A percentile compares a stretch with the other conserved stretches of the same genome.
These are phyloP conservation scores for Hemithea aestivaria DNA, from an alignment of 2,888 invertebrate genomes.

Conservation along the genomic window DNA sequence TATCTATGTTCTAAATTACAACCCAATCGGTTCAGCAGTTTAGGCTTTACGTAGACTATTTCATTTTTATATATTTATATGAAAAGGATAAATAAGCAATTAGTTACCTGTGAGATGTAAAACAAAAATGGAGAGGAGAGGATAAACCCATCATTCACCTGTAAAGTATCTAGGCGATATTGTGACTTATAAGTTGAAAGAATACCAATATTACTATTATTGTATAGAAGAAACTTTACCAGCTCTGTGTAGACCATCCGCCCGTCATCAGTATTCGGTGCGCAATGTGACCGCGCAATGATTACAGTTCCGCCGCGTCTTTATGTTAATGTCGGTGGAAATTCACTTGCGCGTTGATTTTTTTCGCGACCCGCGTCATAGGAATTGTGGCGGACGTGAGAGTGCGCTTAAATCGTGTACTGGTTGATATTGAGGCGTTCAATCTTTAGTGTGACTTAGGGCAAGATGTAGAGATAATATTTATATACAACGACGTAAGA, in stretches of 20 bases:
- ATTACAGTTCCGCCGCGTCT: conserved; percentile 59
- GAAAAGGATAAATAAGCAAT: too few species aligned
- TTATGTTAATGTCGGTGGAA: conserved; percentile 66
- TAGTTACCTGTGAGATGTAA: too few species aligned
- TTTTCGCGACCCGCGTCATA: conserved; percentile 27
- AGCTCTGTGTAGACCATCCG: conserved; percentile 16
- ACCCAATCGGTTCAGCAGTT: too few species aligned
- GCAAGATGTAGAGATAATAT: background rate
- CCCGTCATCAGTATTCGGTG: conserved; percentile 50
- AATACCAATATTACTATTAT: too few species aligned
- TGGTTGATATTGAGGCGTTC: background rate
- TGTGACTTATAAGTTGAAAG: too few species aligned
- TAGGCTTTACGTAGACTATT: too few species aligned
- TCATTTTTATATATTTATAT: too few species aligned
- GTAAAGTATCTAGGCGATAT: too few species aligned
- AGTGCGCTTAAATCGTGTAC: conserved; percentile 7
- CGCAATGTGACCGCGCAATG: conserved; percentile 52
- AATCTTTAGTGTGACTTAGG: conserved; percentile 1
- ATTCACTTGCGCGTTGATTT: conserved; percentile 66
- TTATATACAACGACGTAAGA: too few species aligned
- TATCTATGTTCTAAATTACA: too few species aligned
- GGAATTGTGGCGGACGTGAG: conserved; percentile 21
- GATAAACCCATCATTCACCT: too few species aligned
- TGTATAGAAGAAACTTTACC: background rate
- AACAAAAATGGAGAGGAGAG: too few species aligned